Base-by-base conservation (phyloP, 2,113 vertebrate genomes). In the Apistogramma diplotaenia region DNA sequence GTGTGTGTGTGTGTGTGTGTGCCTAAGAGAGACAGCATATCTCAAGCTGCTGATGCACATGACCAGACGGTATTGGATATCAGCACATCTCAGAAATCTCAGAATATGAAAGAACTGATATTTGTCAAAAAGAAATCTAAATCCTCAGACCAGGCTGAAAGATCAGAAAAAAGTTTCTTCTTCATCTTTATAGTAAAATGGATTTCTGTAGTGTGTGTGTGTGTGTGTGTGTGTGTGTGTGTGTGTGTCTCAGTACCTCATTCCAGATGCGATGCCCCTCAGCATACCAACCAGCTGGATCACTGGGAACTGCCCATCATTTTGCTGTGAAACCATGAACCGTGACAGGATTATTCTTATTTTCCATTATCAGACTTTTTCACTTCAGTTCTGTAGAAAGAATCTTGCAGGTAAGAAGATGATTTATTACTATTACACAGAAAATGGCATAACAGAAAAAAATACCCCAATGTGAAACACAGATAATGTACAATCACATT, bases 271-370 rank as follows among this genome's bases (percentile, higher is more conserved):
- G 1, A 99, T 99, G 55, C 98, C 98, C 79, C 98, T 93, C 90
- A 99, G 94, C 97, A 99, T 99, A 3, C 98, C 98, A 89, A 99
- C 96, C 91, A 99, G 95, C 95, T 99, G 98, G 93, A 99, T 99
- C 77, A 98, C 96, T 0, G 97, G 97, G 92, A 99, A 99, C 95
- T 99, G 98, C 19, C 98, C 98, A 0, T 99, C 98, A 1, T 99
- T 98, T 96, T 99, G 97, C 98, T 99, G 94, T 25, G 92, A 78
- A 88, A 83, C 54, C 72, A 85, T 3, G 10, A 87, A 79, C 33
- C 29, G 3, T 76, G 79, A 89, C 43, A 81, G 43, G 25, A 85
- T 86, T 79, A 82, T 55, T 83, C 85, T 78, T 67, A 70, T 65
- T 81, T 84, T 65, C 37, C 0, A 2, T 79, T 59, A 85, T 84